A percentile compares a stretch with the other conserved stretches of the same genome.
Evolutionary conservation across 2,797 vertebrate species (phyloP).

Genomic region (Australoheros facetus): DNA sequence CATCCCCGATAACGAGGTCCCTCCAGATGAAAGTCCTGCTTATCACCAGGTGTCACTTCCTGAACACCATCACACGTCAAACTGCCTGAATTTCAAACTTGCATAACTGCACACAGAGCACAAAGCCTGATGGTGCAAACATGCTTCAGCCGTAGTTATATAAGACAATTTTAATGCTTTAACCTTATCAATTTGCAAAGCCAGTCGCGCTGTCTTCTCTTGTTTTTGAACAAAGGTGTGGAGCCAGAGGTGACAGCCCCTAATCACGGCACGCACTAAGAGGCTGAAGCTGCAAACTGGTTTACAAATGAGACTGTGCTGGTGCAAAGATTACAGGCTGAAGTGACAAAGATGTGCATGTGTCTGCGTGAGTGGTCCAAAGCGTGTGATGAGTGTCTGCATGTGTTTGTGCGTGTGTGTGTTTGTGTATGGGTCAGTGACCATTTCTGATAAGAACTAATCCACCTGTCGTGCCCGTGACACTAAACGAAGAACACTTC

Average conservation of each 20-base stretch:
- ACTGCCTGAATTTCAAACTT: constrained; percentile 41
- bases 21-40: constrained; percentile 18
- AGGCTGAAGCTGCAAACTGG: constrained; percentile 33
- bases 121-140: constrained; percentile 17
- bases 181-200: constrained; percentile 43
- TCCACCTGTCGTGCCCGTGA: constrained; percentile 71
- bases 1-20: constrained; percentile 51
- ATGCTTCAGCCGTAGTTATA: not conserved
- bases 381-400: constrained; percentile 7
- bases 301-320: constrained; percentile 63
- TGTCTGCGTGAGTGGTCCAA: constrained; percentile 5
- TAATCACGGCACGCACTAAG: constrained; percentile 36
- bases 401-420: not conserved
- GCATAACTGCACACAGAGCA: not conserved
- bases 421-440: constrained; percentile 51
- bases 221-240: constrained; percentile 54
- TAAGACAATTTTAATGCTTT: constrained; percentile 40
- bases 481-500: constrained; percentile 62
- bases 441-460: constrained; percentile 74
- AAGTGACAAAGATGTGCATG: constrained; percentile 22
- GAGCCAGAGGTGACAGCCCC: constrained; percentile 60
- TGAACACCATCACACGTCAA: constrained; percentile 17
- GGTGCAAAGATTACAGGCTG: constrained; percentile 31
- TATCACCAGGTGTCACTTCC: constrained; percentile 21
- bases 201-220: constrained; percentile 47